Evolutionary conservation across 2,113 vertebrate species (phyloP).

Genomic region (Nothocercus nigrocapillus): DNA sequence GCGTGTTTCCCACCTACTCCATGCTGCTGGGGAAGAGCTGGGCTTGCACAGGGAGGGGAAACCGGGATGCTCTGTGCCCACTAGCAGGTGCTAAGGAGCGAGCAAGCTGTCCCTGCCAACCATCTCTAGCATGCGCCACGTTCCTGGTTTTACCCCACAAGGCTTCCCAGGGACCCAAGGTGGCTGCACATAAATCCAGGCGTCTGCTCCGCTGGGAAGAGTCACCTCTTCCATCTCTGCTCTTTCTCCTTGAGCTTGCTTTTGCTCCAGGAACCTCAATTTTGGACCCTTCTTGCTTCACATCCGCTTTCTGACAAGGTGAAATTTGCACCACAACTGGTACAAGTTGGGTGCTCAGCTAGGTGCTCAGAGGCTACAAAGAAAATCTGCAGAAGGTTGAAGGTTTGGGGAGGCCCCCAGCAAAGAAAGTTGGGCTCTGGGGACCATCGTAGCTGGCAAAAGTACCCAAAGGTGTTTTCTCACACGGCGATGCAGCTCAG

Average conservation of each 20-base stretch:
- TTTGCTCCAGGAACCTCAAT: neutral
- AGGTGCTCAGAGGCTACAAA: neutral
- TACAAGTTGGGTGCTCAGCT: no score
- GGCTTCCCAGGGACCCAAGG: no score
- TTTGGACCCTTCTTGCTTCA: neutral
- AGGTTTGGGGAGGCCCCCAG: neutral
- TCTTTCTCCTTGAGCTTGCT: no score
- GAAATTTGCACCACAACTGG: neutral
- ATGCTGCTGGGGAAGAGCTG: fast-evolving
- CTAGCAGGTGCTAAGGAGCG: neutral
- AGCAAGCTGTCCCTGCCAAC: neutral
- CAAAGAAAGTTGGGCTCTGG: neutral
- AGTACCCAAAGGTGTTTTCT: constrained; percentile 22
- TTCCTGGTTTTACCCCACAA: neutral
- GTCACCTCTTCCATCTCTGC: neutral
- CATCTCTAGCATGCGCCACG: neutral
- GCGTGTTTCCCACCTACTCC: neutral
- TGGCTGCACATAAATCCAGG: no score
- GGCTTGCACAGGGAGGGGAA: neutral
- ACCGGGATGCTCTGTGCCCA: fast-evolving
- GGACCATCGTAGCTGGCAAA: neutral
- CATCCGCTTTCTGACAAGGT: neutral
- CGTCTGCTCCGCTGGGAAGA: neutral
- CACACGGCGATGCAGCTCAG: constrained; percentile 6
- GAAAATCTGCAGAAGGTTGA: neutral